Conservation (phyloP, 92 coral and sea anemone genomes). For the Paragorgia papillata region DNA sequence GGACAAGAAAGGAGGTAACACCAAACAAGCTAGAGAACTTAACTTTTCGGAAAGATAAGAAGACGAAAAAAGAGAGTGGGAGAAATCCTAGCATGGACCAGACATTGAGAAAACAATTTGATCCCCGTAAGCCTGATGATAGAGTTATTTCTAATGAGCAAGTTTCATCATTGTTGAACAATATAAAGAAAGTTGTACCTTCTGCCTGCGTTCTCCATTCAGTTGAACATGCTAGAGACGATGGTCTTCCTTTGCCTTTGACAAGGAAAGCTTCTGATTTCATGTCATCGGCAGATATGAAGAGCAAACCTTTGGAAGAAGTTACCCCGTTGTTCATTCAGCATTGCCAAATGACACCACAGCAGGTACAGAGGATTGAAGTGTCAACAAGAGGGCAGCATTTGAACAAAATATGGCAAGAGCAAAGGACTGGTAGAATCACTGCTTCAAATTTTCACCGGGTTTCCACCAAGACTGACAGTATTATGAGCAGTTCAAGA, state of each 20-base stretch:
- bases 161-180: constrained; percentile 51
- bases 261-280: constrained; percentile 52
- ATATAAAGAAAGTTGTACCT: constrained; percentile 37
- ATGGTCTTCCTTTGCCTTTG: constrained; percentile 53
- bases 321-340: constrained; percentile 53
- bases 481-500: not conserved
- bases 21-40: constrained; percentile 52
- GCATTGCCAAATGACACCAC: constrained; percentile 55
- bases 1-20: constrained; percentile 60
- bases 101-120: constrained; percentile 60
- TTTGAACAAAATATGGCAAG: too few relatives aligned
- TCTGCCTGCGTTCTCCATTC: constrained; percentile 60
- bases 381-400: too few relatives aligned
- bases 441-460: constrained; percentile 42
- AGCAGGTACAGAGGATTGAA: constrained; percentile 63
- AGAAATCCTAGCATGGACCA: constrained; percentile 27
- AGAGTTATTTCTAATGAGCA: constrained; percentile 61
- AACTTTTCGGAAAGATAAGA: constrained; percentile 64
- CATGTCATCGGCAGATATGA: constrained; percentile 55
- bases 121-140: constrained; percentile 62
- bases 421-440: constrained; percentile 33
- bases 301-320: constrained; percentile 55
- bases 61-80: constrained; percentile 50
- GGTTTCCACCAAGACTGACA: constrained; percentile 30
- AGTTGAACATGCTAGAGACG: constrained; percentile 55